Conservation (phyloP, 2,113 vertebrate species). For the Ciconia boyciana region DNA sequence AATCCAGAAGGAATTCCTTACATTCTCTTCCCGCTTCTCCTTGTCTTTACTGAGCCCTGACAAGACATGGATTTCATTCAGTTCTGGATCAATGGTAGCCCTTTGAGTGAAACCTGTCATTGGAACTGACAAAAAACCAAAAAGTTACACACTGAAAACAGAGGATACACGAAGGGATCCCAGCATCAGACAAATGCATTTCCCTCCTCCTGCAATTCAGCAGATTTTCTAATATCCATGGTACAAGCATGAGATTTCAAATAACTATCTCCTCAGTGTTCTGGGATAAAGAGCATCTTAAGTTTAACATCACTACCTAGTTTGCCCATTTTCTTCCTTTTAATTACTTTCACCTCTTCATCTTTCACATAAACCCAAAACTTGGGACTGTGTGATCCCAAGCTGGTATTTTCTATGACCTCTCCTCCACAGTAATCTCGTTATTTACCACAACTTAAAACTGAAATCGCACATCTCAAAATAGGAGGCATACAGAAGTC, state of each 20-base stretch:
- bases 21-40: constrained; percentile 97
- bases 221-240: not conserved
- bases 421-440: rapidly evolving
- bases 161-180: not conserved
- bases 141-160: not conserved
- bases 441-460: not conserved
- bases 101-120: constrained; percentile 99
- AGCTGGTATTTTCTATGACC: not conserved
- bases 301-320: not conserved
- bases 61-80: constrained; percentile 98
- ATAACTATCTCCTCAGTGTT: not conserved
- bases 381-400: not conserved
- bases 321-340: not conserved
- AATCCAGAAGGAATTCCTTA: constrained; percentile 99
- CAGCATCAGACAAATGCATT: not conserved
- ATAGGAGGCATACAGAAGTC: not conserved
- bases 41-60: constrained; percentile 99
- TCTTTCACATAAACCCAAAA: not conserved
- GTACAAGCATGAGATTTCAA: not conserved
- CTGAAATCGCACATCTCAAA: not conserved
- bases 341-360: not conserved
- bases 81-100: constrained; percentile 96
- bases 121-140: constrained; percentile 78
- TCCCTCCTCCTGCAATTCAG: not conserved
- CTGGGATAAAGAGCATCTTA: not conserved